Evolutionary conservation across 1,140 invertebrate genomes (phyloP), one percentile per base, ranked within the genome.

Genomic region (Macrostomum lignano): DNA sequence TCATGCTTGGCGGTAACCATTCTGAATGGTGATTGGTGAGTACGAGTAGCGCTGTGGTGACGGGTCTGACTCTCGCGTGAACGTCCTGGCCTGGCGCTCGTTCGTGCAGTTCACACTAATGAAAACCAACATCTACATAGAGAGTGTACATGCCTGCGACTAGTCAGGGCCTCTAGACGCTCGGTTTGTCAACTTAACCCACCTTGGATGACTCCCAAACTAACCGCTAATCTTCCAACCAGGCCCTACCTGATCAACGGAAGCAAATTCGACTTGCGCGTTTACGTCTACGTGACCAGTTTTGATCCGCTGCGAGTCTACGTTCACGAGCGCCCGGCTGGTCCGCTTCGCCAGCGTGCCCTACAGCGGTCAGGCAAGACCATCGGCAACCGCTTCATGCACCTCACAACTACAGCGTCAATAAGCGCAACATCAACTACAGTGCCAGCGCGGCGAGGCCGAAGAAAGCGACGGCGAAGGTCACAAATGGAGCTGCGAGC

Each of bases 401-500:
- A 60, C 40, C 43, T 60, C 7, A 60, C 57, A 60, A 60, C 44
- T 60, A 56, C 45, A 55, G 51, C 36, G 46, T 59, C 13, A 58
- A 59, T 43, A 57, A 56, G 35, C 44, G 46, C 23, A n/a, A n/a
- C n/a, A n/a, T n/a, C n/a, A n/a, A n/a, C n/a, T n/a, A n/a, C n/a
- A n/a, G n/a, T n/a, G n/a, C n/a, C n/a, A n/a, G n/a, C n/a, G n/a
- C n/a, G n/a, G n/a, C n/a, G n/a, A n/a, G n/a, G n/a, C n/a, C n/a
- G n/a, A n/a, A n/a, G n/a, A n/a, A n/a, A n/a, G n/a, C n/a, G n/a
- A n/a, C n/a, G n/a, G n/a, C n/a, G n/a, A n/a, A n/a, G n/a, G n/a
- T n/a, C n/a, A n/a, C n/a, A n/a, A n/a, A n/a, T n/a, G 78, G 79
- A 81, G 75, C 9, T 93, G 32, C 79, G 74, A 26, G 73, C 79